Base-by-base conservation (phyloP, 2,797 vertebrate species). In the Ptychobarbus kaznakovi region DNA sequence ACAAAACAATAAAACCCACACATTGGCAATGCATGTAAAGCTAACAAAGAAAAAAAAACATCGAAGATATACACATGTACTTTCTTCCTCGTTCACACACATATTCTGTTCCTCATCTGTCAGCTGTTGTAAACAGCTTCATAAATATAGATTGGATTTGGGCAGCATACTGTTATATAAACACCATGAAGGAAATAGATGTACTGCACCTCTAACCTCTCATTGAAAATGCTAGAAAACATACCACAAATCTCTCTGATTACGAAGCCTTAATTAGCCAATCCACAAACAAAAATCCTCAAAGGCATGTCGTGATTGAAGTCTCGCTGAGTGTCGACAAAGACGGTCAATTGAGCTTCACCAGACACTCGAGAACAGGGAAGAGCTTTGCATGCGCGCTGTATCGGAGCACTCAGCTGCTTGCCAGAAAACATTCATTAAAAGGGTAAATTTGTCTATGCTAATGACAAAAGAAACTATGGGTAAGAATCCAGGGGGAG, bases 101-200 rank as follows among this genome's bases (percentile, higher is more conserved):
- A 79, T 63, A 79, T 65, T 77, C 73, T 65, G 69, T 69, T 74
- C 77, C 76, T 89, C 86, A 84, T 86, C 75, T 86, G 58, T 86
- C 79, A 78, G 18, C 77, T 63, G 82, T 86, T 90, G 83, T 87
- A 87, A 88, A 86, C 75, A 80, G 87, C 88, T 90, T 90, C 87
- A 90, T 90, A 90, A 89, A 90, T 90, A 90, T 89, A 90, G 86
- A 91, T 89, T 90, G 90, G 69, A 85, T 90, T 82, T 77, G 32
- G 88, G 76, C 78, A 78, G 85, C 86, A 83, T 75, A 86, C 86
- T 87, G 85, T 70, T 87, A 86, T 81, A 81, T 84, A 83, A 87
- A 86, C 74, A 56, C 69, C 66, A 85, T 75, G 83, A 44, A 25
- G 88, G 66, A 86, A 84, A 84, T 76, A 77, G 85, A 80, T 87